These are phyloP conservation scores for Ispidina lecontei DNA, from an alignment of 2,797 vertebrate genomes.

Conservation along the genomic window DNA sequence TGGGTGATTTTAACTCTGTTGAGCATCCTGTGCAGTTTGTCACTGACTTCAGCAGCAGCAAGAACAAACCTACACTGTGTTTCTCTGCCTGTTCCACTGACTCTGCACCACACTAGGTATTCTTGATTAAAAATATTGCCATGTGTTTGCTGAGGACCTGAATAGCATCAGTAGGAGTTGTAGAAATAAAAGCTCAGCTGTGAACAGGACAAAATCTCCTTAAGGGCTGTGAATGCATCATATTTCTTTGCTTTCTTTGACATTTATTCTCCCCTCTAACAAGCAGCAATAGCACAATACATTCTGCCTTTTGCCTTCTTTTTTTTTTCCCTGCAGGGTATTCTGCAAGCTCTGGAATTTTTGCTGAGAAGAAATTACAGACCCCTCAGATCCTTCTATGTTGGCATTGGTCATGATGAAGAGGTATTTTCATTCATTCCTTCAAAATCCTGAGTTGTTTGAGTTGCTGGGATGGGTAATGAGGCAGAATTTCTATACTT, in stretches of 20 bases:
- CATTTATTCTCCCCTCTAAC: background rate
- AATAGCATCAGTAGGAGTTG: background rate
- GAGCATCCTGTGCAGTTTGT: background rate
- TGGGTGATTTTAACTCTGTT: background rate
- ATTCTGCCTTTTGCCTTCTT: background rate
- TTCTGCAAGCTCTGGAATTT: constrained; percentile 92
- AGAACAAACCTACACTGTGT: background rate
- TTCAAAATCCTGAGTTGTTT: background rate
- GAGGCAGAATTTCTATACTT: background rate
- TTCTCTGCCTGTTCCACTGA: background rate
- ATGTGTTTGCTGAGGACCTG: background rate
- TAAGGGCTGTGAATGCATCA: background rate
- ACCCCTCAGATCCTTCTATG: constrained; percentile 89
- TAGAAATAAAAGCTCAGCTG: background rate
- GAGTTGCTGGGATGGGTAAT: background rate
- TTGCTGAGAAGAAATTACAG: constrained; percentile 86
- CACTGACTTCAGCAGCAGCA: background rate
- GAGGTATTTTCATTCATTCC: constrained; percentile 77
- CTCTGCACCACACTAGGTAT: background rate
- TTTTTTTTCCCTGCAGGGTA: constrained; percentile 79
- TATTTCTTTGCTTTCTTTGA: background rate
- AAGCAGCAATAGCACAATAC: background rate
- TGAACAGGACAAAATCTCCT: background rate
- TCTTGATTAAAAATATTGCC: background rate
- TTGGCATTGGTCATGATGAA: constrained; percentile 93